Percentiles rank a stretch among this genome's conserved stretches.
phyloP scores from a whole-genome alignment of 2,113 vertebrate species.

The Nycticryphes semicollaris region DNA sequence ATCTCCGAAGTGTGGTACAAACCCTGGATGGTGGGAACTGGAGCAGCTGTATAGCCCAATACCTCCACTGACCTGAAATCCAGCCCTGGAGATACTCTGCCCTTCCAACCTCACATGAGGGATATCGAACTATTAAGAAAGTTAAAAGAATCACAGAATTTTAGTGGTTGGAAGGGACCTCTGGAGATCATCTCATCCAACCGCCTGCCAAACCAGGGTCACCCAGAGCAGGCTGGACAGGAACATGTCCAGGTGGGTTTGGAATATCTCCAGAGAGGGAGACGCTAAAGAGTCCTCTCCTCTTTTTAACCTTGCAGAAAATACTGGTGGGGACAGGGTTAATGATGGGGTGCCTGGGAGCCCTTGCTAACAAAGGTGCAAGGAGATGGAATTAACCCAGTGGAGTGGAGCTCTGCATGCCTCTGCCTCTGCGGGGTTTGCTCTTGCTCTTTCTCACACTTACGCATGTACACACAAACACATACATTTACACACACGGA shows the following conservation, averaged over 20 bases:
- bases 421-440: neutral
- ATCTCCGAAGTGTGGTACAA: too few relatives aligned
- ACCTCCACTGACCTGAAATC: accelerated
- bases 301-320: neutral
- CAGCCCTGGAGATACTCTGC: accelerated
- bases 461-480: neutral
- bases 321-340: neutral
- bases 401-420: accelerated
- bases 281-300: neutral
- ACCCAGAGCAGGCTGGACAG: neutral
- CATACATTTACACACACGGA: neutral
- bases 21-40: neutral
- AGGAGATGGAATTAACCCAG: neutral
- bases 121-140: neutral
- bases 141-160: neutral
- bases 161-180: neutral
- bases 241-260: neutral
- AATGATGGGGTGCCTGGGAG: accelerated
- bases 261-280: neutral
- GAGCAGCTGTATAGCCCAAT: neutral
- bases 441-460: neutral
- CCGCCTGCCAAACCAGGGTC: neutral
- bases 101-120: accelerated
- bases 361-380: neutral
- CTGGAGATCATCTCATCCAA: neutral